These are phyloP conservation scores for Oligia latruncula DNA, from an alignment of 2,888 invertebrate genomes.

Conservation along the genomic window DNA sequence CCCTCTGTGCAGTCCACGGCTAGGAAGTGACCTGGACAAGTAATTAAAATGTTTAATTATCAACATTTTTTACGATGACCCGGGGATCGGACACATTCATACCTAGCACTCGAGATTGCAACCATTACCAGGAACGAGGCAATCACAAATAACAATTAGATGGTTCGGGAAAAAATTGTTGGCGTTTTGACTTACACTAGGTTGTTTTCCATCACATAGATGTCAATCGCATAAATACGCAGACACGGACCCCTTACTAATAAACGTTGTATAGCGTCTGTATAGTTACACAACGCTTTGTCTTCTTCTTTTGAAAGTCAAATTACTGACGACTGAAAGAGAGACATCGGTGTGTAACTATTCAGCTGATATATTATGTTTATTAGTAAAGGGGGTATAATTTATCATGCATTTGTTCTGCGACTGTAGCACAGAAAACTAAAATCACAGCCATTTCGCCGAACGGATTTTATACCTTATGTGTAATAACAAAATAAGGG, in stretches of 20 bases:
- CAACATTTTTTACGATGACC: not conserved
- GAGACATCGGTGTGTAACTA: too few relatives aligned
- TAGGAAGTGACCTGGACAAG: slow-evolving; percentile 90
- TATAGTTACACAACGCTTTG: too few relatives aligned
- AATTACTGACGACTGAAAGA: too few relatives aligned
- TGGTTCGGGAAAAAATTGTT: not conserved
- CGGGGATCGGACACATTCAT: too few relatives aligned
- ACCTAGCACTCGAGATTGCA: not conserved
- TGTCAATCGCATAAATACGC: not conserved
- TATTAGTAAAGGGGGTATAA: not conserved
- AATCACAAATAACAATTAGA: not conserved
- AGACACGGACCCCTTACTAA: too few relatives aligned
- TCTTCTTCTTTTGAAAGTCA: too few relatives aligned
- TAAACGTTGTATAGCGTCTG: too few relatives aligned
- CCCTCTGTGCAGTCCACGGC: slow-evolving; percentile 92
- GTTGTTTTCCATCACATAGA: too few relatives aligned
- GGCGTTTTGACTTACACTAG: not conserved
- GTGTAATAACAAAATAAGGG: not conserved
- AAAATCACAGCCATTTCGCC: not conserved
- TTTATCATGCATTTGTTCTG: not conserved
- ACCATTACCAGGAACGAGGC: not conserved
- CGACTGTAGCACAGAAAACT: not conserved
- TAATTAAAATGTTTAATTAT: not conserved
- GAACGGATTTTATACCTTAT: not conserved
- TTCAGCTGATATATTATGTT: too few relatives aligned